Conservation (phyloP, 1,140 invertebrate genomes). For the Prorops nasuta region DNA sequence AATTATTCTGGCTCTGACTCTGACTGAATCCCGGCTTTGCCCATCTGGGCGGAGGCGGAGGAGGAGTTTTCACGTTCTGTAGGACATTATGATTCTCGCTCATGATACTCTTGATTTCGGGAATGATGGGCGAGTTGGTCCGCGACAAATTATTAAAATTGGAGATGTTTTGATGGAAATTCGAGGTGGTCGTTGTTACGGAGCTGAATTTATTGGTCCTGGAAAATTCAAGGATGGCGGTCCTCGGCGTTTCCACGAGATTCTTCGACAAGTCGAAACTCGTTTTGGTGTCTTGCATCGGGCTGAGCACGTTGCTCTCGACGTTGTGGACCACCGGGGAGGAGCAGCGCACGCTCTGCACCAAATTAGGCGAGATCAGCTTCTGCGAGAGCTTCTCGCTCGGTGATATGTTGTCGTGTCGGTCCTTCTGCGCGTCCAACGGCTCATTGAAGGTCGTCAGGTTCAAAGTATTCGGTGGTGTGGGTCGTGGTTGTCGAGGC, state of each 20-base stretch:
- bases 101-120: slow-evolving; percentile 33
- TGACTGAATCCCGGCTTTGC: slow-evolving; percentile 56
- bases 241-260: slow-evolving; percentile 22
- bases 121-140: slow-evolving; percentile 32
- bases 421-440: slow-evolving; percentile 37
- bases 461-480: slow-evolving; percentile 79
- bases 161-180: slow-evolving; percentile 44
- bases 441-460: slow-evolving; percentile 59
- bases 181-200: slow-evolving; percentile 28
- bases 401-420: slow-evolving; percentile 40
- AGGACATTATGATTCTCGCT: slow-evolving; percentile 26
- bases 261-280: slow-evolving; percentile 27
- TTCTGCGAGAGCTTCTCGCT: slow-evolving; percentile 47
- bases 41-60: slow-evolving; percentile 63
- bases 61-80: slow-evolving; percentile 60
- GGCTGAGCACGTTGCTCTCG: slow-evolving; percentile 60
- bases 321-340: slow-evolving; percentile 53
- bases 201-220: slow-evolving; percentile 37
- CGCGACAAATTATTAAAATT: slow-evolving; percentile 41
- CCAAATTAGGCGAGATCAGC: slow-evolving; percentile 51
- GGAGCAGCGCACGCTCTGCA: slow-evolving; percentile 48
- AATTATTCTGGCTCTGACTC: slow-evolving; percentile 60
- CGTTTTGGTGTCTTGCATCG: slow-evolving; percentile 39
- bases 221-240: slow-evolving; percentile 27
- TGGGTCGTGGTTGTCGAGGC: slow-evolving; percentile 68